Percentiles rank a stretch among this genome's conserved stretches.
Conservation (phyloP, 2,113 vertebrate species). For the Ellobius talpinus region DNA sequence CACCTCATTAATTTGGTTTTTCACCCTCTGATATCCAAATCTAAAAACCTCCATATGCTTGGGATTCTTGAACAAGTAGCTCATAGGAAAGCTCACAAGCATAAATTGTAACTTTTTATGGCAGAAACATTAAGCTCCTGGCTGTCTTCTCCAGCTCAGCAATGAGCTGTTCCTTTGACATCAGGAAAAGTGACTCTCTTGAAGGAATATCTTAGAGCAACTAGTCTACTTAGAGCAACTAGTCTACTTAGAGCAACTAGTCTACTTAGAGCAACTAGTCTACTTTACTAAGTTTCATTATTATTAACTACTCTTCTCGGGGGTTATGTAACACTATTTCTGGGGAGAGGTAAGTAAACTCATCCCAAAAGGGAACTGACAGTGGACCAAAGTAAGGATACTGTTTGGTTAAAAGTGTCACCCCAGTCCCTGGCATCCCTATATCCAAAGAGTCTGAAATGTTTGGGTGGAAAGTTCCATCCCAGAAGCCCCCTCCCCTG, state of each 20-base stretch:
- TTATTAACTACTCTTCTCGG: conserved; percentile 37
- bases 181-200: conserved; percentile 41
- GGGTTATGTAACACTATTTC: not conserved
- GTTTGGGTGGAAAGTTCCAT: no score
- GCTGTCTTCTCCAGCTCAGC: conserved; percentile 28
- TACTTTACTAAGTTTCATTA: conserved; percentile 20
- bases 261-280: not conserved
- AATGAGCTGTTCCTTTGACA: not conserved
- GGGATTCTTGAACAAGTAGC: conserved; percentile 13
- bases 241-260: not conserved
- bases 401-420: no score
- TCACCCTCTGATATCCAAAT: conserved; percentile 61
- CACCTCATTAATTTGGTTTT: conserved; percentile 70
- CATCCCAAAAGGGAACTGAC: not conserved
- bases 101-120: not conserved
- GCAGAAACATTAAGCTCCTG: conserved; percentile 23
- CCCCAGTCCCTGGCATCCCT: no score
- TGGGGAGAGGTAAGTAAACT: not conserved
- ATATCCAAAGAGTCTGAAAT: no score
- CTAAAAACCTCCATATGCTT: conserved; percentile 22
- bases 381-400: not conserved
- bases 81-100: not conserved
- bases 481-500: no score
- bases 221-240: not conserved
- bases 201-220: not conserved